Base-by-base conservation (phyloP, 2,888 invertebrate species). In the Acanthopleura granulata region DNA sequence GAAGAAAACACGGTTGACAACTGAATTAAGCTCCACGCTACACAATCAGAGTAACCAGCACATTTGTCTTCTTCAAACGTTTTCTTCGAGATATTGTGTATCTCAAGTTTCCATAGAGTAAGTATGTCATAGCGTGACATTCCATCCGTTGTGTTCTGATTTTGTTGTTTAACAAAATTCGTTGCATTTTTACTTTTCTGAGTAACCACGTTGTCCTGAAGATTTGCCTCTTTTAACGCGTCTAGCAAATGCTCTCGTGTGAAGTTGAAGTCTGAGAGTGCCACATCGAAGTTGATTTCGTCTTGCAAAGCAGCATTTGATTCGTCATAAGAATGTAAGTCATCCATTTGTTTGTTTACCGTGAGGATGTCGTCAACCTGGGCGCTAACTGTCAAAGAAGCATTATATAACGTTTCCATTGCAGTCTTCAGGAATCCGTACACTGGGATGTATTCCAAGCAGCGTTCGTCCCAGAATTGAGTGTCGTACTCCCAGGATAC, bases 131-230 rank as follows among this genome's bases (percentile, higher is more conserved):
- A 66, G 6, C 29, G 15, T 15, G 66, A 22, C 27, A 66, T 27
- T 66, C 6, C 16, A 16, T 66, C 25, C 15, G 66, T 25, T 18
- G 15, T 27, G 16, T 66, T 15, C 27, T 22, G 4, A 25, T 66
- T 66, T 22, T 27, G 29, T 27, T 27, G 4, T 14, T 27, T 22
- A 16, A 66, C 25, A 27, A 27, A 22, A 22, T 22, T 6, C 15
- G 66, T 22, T 27, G 66, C 66, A 25, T 66, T 66, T 66, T 66
- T 66, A 25, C 27, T 66, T 66, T 66, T 27, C 66, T 66, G 22
- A 25, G 16, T 16, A 6, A 66, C 27, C 22, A 22, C 66, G 29
- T 66, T 27, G 29, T 66, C 29, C 1, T 14, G 15, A 14, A 27
- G 27, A 27, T 66, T 66, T 6, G 66, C 29, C 25, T 66, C 66